A percentile compares a stretch with the other conserved stretches of the same genome.
phyloP scores from a whole-genome alignment of 2,113 vertebrate genomes.

The Natator depressus region DNA sequence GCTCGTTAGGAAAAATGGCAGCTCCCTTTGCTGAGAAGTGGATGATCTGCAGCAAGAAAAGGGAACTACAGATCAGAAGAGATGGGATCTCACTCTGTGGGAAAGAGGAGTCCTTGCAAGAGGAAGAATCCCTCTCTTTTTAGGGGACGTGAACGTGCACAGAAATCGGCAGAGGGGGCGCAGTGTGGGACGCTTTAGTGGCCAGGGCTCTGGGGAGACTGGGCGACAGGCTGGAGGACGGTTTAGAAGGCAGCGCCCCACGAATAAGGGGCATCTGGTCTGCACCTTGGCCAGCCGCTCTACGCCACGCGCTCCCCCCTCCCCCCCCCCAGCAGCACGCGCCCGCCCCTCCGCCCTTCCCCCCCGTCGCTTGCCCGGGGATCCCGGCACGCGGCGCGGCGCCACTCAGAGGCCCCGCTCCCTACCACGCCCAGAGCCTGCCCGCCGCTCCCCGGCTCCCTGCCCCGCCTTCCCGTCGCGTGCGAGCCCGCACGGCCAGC shows the following conservation, averaged over 20 bases:
- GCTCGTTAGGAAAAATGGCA: neutral
- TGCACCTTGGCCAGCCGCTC: neutral
- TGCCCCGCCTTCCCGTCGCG: neutral
- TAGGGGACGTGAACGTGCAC: neutral
- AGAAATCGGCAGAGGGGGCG: neutral
- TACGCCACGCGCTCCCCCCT: neutral
- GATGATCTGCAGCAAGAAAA: neutral
- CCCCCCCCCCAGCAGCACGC: neutral
- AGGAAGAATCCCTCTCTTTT: neutral
- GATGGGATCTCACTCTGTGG: too few relatives aligned
- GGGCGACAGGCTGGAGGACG: neutral
- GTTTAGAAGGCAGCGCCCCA: neutral
- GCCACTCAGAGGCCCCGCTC: neutral
- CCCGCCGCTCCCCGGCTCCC: neutral
- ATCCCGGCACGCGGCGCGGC: neutral
- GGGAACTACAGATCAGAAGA: neutral
- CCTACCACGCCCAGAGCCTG: neutral
- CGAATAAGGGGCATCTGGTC: neutral
- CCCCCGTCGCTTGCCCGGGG: neutral
- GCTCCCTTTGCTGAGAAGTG: neutral
- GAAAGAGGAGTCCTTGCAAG: neutral
- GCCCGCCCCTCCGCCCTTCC: neutral
- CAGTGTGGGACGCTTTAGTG: too few relatives aligned
- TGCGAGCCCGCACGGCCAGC: neutral
- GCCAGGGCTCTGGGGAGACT: neutral